A percentile compares a stretch with the other conserved stretches of the same genome.
Conservation (phyloP, 2,113 vertebrate species). For the Macroglossus sobrinus region DNA sequence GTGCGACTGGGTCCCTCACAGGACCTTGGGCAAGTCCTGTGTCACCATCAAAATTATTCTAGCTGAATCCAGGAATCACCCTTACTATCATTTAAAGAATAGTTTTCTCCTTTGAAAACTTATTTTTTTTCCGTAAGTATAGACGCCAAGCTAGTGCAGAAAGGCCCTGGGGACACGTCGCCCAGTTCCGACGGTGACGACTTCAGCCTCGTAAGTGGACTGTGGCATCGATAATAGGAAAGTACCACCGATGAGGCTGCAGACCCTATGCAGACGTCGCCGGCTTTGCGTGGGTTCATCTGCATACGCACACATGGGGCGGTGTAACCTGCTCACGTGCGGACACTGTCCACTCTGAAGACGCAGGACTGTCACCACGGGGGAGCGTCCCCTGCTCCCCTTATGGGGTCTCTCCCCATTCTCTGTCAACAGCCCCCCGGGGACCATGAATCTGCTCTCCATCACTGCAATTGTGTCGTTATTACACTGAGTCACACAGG, state of each 20-base stretch:
- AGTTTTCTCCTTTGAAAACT: neutral
- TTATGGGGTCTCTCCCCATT: fast-evolving
- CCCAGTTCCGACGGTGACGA: neutral
- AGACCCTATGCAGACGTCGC: neutral
- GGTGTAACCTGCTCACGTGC: fast-evolving
- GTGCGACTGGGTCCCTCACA: fast-evolving
- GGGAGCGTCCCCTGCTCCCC: neutral
- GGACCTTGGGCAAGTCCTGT: neutral
- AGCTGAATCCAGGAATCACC: neutral
- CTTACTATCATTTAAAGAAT: neutral
- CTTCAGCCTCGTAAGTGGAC: no score
- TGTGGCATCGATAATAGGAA: neutral
- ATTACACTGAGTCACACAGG: neutral
- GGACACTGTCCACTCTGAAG: fast-evolving
- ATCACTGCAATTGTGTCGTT: neutral
- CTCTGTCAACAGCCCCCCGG: neutral
- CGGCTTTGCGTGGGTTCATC: neutral
- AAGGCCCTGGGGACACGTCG: fast-evolving
- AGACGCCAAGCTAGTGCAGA: neutral
- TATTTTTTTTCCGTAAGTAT: neutral
- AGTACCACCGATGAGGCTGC: fast-evolving
- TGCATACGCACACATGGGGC: fast-evolving
- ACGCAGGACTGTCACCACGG: neutral
- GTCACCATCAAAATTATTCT: neutral
- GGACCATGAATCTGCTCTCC: neutral